Evolutionary conservation across 2,797 vertebrate species (phyloP).

Genomic region (Sitta carolinensis): DNA sequence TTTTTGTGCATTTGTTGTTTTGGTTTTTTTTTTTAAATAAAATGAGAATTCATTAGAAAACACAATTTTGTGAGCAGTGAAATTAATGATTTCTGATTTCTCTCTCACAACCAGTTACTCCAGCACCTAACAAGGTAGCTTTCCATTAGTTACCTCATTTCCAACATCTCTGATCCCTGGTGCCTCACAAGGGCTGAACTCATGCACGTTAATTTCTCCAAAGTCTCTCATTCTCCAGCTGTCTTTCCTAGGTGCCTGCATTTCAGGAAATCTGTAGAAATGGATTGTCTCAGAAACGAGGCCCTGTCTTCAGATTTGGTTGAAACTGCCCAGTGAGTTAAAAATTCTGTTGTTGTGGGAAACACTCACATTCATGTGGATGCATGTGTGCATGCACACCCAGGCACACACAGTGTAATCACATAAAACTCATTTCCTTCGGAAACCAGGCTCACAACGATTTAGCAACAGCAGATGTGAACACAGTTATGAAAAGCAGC

Average conservation of each 20-base stretch:
- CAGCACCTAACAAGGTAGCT: not conserved
- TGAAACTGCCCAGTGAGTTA: not conserved
- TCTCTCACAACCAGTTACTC: not conserved
- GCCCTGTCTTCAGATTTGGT: not conserved
- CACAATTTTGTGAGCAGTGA: not conserved
- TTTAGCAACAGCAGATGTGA: constrained; percentile 52
- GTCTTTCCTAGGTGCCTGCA: not conserved
- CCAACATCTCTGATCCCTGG: not conserved
- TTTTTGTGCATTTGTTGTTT: too few relatives aligned
- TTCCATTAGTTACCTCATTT: not conserved
- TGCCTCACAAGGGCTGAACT: not conserved
- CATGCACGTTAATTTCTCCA: not conserved
- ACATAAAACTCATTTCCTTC: constrained; percentile 61
- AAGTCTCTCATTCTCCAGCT: not conserved
- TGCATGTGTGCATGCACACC: not conserved
- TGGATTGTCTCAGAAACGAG: rapidly evolving
- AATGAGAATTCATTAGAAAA: not conserved
- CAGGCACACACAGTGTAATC: constrained; percentile 29
- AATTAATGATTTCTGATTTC: not conserved
- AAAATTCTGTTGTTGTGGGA: not conserved
- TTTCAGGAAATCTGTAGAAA: not conserved
- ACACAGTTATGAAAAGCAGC: constrained; percentile 38
- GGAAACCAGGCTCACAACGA: constrained; percentile 37
- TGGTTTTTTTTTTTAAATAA: not conserved
- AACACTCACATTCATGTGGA: not conserved